Percentiles rank a stretch among this genome's conserved stretches.
phyloP scores from a whole-genome alignment of 2,888 invertebrate genomes.

The Empis livida region DNA sequence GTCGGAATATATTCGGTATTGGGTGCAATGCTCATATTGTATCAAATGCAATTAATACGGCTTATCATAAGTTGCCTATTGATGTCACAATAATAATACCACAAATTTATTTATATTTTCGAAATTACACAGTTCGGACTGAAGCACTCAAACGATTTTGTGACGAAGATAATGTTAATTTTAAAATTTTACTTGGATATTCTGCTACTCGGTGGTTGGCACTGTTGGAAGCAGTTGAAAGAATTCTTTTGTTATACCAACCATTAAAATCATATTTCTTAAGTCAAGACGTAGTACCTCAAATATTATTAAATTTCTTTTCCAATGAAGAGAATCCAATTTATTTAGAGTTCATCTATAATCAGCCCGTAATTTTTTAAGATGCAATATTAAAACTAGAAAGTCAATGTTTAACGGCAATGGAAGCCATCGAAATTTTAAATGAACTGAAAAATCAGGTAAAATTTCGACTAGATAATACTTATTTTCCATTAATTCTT shows the following conservation, averaged over 20 bases:
- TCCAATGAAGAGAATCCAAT: conserved; percentile 1
- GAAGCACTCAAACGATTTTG: conserved; percentile 7
- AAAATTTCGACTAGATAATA: conserved; percentile 7
- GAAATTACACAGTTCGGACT: conserved; percentile 8
- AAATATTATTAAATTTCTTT: conserved; percentile 1
- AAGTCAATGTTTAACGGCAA: conserved; percentile 9
- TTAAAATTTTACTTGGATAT: conserved; percentile 7
- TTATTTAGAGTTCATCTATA: conserved; percentile 9
- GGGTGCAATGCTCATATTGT: conserved; percentile 7
- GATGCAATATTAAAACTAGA: conserved; percentile 10
- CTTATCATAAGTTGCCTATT: conserved; percentile 4
- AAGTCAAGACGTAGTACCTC: conserved; percentile 6
- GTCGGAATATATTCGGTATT: conserved; percentile 7
- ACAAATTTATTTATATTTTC: conserved; percentile 7
- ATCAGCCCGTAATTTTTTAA: conserved; percentile 9
- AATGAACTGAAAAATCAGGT: background rate
- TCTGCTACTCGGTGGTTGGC: conserved; percentile 6
- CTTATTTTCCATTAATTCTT: conserved; percentile 9
- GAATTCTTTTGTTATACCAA: conserved; percentile 7
- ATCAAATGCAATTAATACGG: conserved; percentile 9
- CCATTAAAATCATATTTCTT: conserved; percentile 7
- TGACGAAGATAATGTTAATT: conserved; percentile 6
- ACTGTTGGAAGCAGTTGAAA: conserved; percentile 6
- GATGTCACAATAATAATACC: conserved; percentile 5
- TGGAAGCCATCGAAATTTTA: conserved; percentile 7